These are phyloP conservation scores for Phalacrocorax aristotelis DNA, from an alignment of 2,113 vertebrate genomes.

Conservation along the genomic window DNA sequence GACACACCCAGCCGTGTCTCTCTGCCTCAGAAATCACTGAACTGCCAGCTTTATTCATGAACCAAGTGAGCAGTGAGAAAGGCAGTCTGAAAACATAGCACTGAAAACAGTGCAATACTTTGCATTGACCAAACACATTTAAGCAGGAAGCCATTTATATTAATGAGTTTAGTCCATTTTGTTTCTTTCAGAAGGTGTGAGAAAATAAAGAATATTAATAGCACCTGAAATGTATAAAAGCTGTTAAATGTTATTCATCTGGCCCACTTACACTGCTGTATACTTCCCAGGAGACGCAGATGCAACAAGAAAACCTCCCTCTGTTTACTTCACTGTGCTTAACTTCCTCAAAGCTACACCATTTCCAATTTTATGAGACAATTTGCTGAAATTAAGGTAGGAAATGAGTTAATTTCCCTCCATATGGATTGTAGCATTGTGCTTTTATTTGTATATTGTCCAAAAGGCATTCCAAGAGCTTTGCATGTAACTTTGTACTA, in stretches of 20 bases:
- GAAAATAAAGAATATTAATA: background rate
- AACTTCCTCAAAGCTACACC: background rate
- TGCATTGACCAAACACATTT: background rate
- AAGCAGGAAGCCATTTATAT: background rate
- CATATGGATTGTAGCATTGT: background rate
- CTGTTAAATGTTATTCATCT: background rate
- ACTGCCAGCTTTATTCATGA: fast-evolving
- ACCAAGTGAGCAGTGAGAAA: background rate
- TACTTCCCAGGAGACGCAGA: background rate
- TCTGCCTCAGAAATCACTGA: background rate
- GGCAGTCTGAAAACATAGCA: background rate
- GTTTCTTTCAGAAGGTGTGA: background rate
- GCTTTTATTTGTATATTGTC: background rate
- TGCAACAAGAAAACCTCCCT: background rate
- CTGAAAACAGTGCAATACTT: background rate
- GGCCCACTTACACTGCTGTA: background rate
- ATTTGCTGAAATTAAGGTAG: background rate
- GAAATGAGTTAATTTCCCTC: background rate
- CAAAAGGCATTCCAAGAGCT: background rate
- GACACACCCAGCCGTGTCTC: background rate
- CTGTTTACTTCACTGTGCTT: background rate
- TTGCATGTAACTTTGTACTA: background rate
- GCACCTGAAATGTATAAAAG: background rate
- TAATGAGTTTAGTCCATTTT: background rate
- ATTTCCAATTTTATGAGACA: background rate